A percentile compares a stretch with the other conserved stretches of the same genome.
Evolutionary conservation across 2,888 invertebrate species (phyloP).

Genomic region (Phorcus lineatus): DNA sequence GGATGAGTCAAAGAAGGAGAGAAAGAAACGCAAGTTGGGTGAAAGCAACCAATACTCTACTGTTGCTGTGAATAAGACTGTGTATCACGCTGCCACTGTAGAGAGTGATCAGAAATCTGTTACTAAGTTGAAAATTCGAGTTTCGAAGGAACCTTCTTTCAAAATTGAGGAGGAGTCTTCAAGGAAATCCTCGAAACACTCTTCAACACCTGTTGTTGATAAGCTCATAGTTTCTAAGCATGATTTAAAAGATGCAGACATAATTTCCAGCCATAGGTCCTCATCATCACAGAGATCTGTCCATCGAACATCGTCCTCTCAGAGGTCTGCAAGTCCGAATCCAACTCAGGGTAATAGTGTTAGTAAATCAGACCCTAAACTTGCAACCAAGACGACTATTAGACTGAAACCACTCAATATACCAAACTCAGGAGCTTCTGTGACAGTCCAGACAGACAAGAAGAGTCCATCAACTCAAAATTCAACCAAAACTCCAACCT

Average conservation of each 20-base stretch:
- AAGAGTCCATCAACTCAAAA: neutral
- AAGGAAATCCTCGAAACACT: constrained; percentile 23
- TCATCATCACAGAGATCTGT: constrained; percentile 45
- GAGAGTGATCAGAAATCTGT: constrained; percentile 60
- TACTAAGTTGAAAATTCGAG: constrained; percentile 64
- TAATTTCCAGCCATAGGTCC: constrained; percentile 6
- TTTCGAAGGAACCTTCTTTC: constrained; percentile 44
- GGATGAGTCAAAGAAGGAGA: constrained; percentile 62
- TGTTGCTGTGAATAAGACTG: constrained; percentile 51
- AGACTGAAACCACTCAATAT: constrained; percentile 81
- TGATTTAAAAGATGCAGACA: constrained; percentile 26
- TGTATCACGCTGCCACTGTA: constrained; percentile 63
- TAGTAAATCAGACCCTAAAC: constrained; percentile 63
- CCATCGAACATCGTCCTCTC: constrained; percentile 40
- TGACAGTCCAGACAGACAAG: constrained; percentile 24
- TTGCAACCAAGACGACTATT: constrained; percentile 67
- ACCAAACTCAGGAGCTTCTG: constrained; percentile 75
- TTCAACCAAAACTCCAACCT: neutral
- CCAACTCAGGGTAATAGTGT: constrained; percentile 43
- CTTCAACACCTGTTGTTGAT: constrained; percentile 32
- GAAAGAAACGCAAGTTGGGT: constrained; percentile 55
- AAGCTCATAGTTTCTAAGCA: constrained; percentile 33
- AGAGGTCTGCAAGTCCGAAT: constrained; percentile 23
- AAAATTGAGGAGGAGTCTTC: constrained; percentile 14
- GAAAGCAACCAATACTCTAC: constrained; percentile 48